Base-by-base conservation (phyloP, 2,113 vertebrate genomes). In the Falcunculus frontatus region DNA sequence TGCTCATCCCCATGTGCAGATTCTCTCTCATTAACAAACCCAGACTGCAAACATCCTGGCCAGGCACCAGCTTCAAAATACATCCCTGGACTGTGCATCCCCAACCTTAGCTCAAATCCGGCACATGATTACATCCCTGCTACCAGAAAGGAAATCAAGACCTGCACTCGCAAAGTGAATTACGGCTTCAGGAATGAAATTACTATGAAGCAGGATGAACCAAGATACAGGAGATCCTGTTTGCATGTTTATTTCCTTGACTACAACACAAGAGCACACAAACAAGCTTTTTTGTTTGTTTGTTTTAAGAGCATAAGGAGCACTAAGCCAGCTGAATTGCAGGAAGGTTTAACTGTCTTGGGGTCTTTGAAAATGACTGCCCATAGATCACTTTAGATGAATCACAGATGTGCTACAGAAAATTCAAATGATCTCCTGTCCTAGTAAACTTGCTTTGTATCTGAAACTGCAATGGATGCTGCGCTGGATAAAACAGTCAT, bases 161-260 rank as follows among this genome's bases (percentile, higher is more conserved):
- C 33, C 62, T 55, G 50, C 22, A 42, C 35, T 90, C 2, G 0
- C 59, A 26, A 63, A 85, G 55, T 68, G 62, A 87, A 35, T 59
- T 69, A 65, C 0, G 1, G 13, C 42, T 85, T 72, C 64, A 80
- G 63, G 46, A 93, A 90, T 39, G 2, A 83, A 91, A 88, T 62
- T 80, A 94, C 89, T 70, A 85, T 25, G 57, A 37, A 83, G 65
- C 90, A 89, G 84, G 70, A 96, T 37, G 67, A 93, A 70, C 35
- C 59, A 42, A 77, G 50, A 85, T 4, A 84, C 42, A 89, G 87
- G 70, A 91, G 81, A 95, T 95, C 90, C 90, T 84, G 79, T 95
- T 85, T 93, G 50, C 33, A 26, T 70, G 49, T 79, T 90, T 95
- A 88, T 70, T 89, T 96, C 87, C 72, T 90, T 91, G 87, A 91